phyloP scores from a whole-genome alignment of 53 echinoderm and acorn worm species.

The Zoroaster sp. region DNA sequence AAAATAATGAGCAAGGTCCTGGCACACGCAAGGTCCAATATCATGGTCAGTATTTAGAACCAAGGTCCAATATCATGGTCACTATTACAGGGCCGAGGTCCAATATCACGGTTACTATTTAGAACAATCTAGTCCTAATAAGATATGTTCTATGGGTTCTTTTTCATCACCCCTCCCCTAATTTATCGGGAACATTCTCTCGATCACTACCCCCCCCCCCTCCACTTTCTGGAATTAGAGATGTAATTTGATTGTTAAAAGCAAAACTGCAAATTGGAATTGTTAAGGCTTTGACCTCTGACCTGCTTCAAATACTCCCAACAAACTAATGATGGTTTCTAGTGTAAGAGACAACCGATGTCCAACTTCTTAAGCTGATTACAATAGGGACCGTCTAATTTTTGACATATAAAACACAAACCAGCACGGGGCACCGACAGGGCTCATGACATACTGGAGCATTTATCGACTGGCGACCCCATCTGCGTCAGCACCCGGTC shows the following conservation, averaged over 20 bases:
- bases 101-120: too few relatives aligned
- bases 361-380: not conserved
- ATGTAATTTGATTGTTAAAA: not conserved
- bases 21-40: not conserved
- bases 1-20: not conserved
- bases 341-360: not conserved
- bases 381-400: not conserved
- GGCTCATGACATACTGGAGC: constrained; percentile 87
- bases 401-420: not conserved
- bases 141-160: too few relatives aligned
- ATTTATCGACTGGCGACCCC: constrained; percentile 78
- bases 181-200: not conserved
- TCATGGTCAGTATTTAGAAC: too few relatives aligned
- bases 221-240: too few relatives aligned
- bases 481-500: constrained; percentile 78
- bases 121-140: too few relatives aligned
- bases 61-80: too few relatives aligned
- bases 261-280: not conserved
- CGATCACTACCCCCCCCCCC: not conserved
- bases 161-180: not conserved
- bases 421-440: not conserved
- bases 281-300: not conserved
- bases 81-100: too few relatives aligned
- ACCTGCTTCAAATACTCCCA: not conserved
- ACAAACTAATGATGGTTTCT: not conserved